Evolutionary conservation across 2,797 vertebrate genomes (phyloP).

Genomic region (Acanthurus tractus): DNA sequence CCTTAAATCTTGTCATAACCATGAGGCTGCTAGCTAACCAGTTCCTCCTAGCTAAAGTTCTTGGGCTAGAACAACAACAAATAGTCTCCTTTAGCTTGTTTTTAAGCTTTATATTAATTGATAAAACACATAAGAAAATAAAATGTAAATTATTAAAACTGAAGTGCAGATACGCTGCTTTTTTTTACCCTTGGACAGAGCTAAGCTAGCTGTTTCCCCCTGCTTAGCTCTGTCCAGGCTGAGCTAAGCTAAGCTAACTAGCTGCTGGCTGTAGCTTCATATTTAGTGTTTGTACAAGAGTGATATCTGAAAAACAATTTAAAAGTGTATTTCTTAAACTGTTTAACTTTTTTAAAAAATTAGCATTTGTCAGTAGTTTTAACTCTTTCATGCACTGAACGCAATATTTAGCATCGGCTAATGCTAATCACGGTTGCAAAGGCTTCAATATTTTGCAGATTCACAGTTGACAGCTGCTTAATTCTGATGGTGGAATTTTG

Average conservation of each 20-base stretch:
- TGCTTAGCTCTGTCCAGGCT: background rate
- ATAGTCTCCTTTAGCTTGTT: no score
- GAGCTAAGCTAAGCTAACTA: background rate
- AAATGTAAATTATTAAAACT: background rate
- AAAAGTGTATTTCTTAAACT: no score
- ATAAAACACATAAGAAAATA: background rate
- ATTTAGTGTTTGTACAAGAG: background rate
- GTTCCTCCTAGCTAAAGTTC: no score
- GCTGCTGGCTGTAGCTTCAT: background rate
- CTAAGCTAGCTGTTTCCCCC: background rate
- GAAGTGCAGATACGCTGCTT: background rate
- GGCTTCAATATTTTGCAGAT: background rate
- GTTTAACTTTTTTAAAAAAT: background rate
- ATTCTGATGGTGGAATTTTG: background rate
- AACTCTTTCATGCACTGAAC: background rate
- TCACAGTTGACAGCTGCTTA: background rate
- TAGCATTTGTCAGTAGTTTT: background rate
- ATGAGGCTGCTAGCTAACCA: no score
- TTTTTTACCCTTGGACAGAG: no score
- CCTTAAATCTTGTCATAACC: no score
- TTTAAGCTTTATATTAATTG: no score
- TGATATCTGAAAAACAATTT: background rate
- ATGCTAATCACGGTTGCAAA: background rate
- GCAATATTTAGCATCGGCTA: background rate
- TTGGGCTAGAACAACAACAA: no score